phyloP scores from a whole-genome alignment of 2,888 invertebrate species.

The Polydrusus cervinus region DNA sequence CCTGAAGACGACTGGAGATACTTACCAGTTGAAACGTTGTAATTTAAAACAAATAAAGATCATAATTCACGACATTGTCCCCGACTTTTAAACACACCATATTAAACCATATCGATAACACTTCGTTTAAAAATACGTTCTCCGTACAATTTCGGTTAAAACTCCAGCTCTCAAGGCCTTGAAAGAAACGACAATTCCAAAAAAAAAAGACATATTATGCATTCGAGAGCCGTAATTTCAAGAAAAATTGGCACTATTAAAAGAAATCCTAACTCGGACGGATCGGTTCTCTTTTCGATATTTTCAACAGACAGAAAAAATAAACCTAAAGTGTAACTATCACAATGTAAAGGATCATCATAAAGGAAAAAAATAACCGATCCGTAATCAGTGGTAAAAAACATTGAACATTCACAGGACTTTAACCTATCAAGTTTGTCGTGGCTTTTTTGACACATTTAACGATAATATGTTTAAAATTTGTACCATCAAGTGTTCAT shows the following conservation, averaged over 20 bases:
- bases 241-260: neutral
- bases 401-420: conserved; percentile 14
- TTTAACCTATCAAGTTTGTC: conserved; percentile 13
- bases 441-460: conserved; percentile 30
- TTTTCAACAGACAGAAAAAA: conserved; percentile 42
- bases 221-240: conserved; percentile 6
- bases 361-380: conserved; percentile 10
- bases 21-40: no score
- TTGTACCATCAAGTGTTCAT: conserved; percentile 19
- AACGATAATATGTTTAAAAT: conserved; percentile 35
- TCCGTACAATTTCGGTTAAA: neutral
- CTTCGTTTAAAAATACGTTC: neutral
- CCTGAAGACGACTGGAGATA: no score
- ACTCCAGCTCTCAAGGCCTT: neutral
- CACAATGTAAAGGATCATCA: conserved; percentile 42
- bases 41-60: no score
- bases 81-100: no score
- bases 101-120: neutral
- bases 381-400: neutral
- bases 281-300: conserved; percentile 1
- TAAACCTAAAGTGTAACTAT: conserved; percentile 45
- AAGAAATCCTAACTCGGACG: neutral
- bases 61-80: no score
- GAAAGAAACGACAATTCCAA: neutral
- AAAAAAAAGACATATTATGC: neutral